Percentiles rank a stretch among this genome's conserved stretches.
These are phyloP conservation scores for Pinna nobilis DNA, from an alignment of 1,140 invertebrate genomes.

Conservation along the genomic window DNA sequence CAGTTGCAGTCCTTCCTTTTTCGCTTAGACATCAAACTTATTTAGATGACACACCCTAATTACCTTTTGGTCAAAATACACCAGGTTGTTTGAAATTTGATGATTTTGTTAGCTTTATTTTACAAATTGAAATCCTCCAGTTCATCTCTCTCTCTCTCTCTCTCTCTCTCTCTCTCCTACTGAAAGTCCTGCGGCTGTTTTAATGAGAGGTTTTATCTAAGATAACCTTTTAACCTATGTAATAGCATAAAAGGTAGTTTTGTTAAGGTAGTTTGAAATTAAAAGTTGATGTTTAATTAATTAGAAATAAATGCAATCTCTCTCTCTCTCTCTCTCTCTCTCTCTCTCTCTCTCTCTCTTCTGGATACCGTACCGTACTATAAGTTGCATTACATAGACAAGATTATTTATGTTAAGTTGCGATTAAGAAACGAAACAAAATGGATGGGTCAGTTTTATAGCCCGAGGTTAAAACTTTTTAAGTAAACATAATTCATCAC, in stretches of 20 bases:
- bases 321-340: conserved; percentile 14
- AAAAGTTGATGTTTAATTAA: neutral
- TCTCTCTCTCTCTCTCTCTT: conserved; percentile 2
- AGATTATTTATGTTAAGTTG: conserved; percentile 16
- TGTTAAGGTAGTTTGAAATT: neutral
- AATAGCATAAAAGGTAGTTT: neutral
- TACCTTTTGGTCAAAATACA: too few relatives aligned
- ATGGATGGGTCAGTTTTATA: conserved; percentile 27
- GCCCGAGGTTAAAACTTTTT: conserved; percentile 9
- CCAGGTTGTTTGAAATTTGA: too few relatives aligned
- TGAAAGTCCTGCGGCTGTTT: conserved; percentile 1
- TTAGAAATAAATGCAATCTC: neutral
- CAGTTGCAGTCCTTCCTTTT: too few relatives aligned
- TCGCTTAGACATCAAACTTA: too few relatives aligned
- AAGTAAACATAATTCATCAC: conserved; percentile 24
- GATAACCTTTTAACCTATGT: neutral
- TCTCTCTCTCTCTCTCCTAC: too few relatives aligned
- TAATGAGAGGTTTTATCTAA: conserved; percentile 8
- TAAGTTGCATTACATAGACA: conserved; percentile 5
- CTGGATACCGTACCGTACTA: neutral
- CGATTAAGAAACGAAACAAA: conserved; percentile 17
- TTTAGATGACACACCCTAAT: too few relatives aligned
- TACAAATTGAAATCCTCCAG: too few relatives aligned
- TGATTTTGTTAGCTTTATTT: too few relatives aligned
- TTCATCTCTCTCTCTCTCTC: too few relatives aligned